Evolutionary conservation across 2,888 invertebrate genomes (phyloP), one percentile per base, ranked within the genome.

Genomic region (Ctena decussata): DNA sequence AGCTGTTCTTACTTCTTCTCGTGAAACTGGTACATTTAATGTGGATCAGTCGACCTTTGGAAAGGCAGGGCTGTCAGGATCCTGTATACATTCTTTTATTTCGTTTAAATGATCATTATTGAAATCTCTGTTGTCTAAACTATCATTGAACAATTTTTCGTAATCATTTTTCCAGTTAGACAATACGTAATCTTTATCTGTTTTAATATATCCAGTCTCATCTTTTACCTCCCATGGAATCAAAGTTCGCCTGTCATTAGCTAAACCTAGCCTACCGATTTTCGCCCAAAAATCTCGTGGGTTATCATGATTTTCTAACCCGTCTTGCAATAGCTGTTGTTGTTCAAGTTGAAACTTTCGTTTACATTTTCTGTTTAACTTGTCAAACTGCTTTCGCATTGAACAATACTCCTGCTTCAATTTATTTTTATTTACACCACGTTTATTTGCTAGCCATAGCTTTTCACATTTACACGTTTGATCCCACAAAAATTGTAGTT

Each of bases 101-200:
- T 41, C 24, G 0, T 72, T 35, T 41, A 72, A 72, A 72, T 72
- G 72, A 0, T 18, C 27, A 44, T 44, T 44, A 72, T 72, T 27
- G 24, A 44, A 72, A 27, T 3, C 5, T 5, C 27, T 15, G 24
- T 44, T 24, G 15, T 74, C 74, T 44, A 11, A 30, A 11, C 18
- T 21, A 32, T 11, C 24, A 74, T 74, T 74, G 15, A 53, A 74
- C 27, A 74, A 21, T 3, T 12, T 5, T 21, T 74, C 74, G 53
- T 74, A 74, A n/a, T 53, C 74, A 35, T n/a, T 24, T 74, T 49
- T 74, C 74, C 74, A 74, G 32, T 57, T 74, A 74, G 27, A 11
- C 21, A 74, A 32, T 11, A 74, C 74, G 35, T n/a, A 37, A 30
- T 49, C 11, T 37, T 53, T 74, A 49, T 49, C 57, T 35, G 46